A percentile compares a stretch with the other conserved stretches of the same genome.
phyloP scores from a whole-genome alignment of 64 coral and sea anemone species.

The Pocillopora damicornis region DNA sequence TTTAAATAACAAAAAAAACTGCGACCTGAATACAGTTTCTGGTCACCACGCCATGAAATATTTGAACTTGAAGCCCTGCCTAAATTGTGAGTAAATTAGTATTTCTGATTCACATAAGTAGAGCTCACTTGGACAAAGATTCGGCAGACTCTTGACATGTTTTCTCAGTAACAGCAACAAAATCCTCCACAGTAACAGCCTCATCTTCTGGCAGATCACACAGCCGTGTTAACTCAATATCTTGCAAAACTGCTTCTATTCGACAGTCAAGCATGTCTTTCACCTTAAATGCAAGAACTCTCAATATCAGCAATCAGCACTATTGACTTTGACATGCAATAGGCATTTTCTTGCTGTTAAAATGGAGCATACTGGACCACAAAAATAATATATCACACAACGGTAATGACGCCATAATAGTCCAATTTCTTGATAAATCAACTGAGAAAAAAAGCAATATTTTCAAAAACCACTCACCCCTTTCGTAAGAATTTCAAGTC shows the following conservation, averaged over 20 bases:
- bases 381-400: too few species aligned
- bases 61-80: too few species aligned
- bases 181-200: constrained; percentile 83
- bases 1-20: too few species aligned
- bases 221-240: constrained; percentile 69
- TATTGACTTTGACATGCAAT: not conserved
- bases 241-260: constrained; percentile 76
- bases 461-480: constrained; percentile 46
- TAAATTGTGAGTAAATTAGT: too few species aligned
- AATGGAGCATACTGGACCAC: too few species aligned
- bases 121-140: constrained; percentile 65
- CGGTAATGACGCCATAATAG: too few species aligned
- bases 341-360: not conserved
- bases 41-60: too few species aligned
- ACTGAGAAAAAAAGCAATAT: not conserved
- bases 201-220: constrained; percentile 91
- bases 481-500: constrained; percentile 83
- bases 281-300: constrained; percentile 33
- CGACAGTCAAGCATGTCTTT: constrained; percentile 96
- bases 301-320: not conserved
- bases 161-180: constrained; percentile 64
- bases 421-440: too few species aligned
- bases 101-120: not conserved
- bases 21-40: too few species aligned
- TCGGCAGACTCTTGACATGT: constrained; percentile 63